A percentile compares a stretch with the other conserved stretches of the same genome.
Evolutionary conservation across 1,140 invertebrate genomes (phyloP).

Genomic region (Anadara kagoshimensis): DNA sequence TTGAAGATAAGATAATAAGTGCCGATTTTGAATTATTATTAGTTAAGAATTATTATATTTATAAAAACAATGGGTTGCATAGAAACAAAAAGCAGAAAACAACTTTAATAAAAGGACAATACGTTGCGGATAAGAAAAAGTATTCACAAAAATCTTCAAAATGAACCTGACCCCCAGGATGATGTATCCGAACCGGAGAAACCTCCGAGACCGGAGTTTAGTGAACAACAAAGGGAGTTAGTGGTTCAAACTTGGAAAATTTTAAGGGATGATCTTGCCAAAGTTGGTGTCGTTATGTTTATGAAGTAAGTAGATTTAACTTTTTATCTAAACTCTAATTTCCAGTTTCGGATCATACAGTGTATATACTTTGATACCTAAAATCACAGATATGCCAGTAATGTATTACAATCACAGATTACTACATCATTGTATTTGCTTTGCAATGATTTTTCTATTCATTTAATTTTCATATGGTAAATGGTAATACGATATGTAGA

Average conservation of each 20-base stretch:
- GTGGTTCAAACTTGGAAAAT: slow-evolving; percentile 75
- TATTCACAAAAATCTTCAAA: slow-evolving; percentile 36
- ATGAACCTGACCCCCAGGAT: slow-evolving; percentile 11
- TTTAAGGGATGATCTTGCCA: slow-evolving; percentile 76
- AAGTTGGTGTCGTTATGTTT: slow-evolving; percentile 77
- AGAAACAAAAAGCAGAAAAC: slow-evolving; percentile 36
- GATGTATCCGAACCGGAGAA: background rate
- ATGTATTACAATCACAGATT: too few species aligned
- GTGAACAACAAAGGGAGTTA: slow-evolving; percentile 73
- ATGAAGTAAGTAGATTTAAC: slow-evolving; percentile 66
- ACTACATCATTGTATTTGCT: too few species aligned
- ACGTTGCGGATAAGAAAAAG: slow-evolving; percentile 32
- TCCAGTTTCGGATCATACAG: too few species aligned
- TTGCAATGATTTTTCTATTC: too few species aligned
- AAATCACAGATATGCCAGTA: too few species aligned
- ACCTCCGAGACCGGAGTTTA: slow-evolving; percentile 57
- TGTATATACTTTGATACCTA: too few species aligned
- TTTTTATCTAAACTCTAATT: too few species aligned
- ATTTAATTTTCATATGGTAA: too few species aligned
- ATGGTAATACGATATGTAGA: too few species aligned
- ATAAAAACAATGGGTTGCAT: slow-evolving; percentile 33
- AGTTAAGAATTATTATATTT: too few species aligned
- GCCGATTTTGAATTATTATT: too few species aligned
- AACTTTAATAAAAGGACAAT: slow-evolving; percentile 32
- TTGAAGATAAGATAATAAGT: too few species aligned